A percentile compares a stretch with the other conserved stretches of the same genome.
These are phyloP conservation scores for Cremastinae sp. DNA, from an alignment of 2,888 invertebrate genomes.

Conservation along the genomic window DNA sequence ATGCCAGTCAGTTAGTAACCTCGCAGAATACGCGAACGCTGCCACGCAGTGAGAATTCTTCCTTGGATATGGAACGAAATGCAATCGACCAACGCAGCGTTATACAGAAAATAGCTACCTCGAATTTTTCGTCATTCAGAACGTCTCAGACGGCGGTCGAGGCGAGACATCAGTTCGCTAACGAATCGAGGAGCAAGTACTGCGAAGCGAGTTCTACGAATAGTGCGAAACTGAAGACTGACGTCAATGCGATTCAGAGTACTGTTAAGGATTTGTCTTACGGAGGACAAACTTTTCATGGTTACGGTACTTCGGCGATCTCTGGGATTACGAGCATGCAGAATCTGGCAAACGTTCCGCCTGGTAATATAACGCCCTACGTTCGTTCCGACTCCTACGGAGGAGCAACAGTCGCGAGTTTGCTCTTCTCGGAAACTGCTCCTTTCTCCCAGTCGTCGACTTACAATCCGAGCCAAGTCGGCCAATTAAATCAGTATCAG, in stretches of 20 bases:
- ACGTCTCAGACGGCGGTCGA: constrained; percentile 74
- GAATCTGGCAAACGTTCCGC: constrained; percentile 66
- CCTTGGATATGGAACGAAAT: constrained; percentile 64
- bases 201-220: constrained; percentile 11
- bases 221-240: constrained; percentile 64
- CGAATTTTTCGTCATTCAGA: constrained; percentile 72
- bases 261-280: constrained; percentile 68
- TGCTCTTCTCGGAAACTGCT: constrained; percentile 70
- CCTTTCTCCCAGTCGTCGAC: constrained; percentile 72
- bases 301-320: constrained; percentile 68
- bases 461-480: constrained; percentile 67
- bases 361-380: constrained; percentile 69
- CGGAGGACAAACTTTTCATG: constrained; percentile 67
- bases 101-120: constrained; percentile 66
- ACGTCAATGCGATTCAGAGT: constrained; percentile 61
- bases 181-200: constrained; percentile 71
- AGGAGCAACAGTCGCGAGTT: constrained; percentile 69
- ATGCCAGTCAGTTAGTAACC: constrained; percentile 1
- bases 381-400: constrained; percentile 71
- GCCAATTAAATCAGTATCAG: constrained; percentile 71
- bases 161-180: constrained; percentile 71
- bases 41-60: constrained; percentile 61
- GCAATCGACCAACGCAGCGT: constrained; percentile 66
- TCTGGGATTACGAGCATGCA: constrained; percentile 66
- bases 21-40: constrained; percentile 55